Conservation (phyloP, 2,888 invertebrate genomes). For the Parascotia fuliginaria region DNA sequence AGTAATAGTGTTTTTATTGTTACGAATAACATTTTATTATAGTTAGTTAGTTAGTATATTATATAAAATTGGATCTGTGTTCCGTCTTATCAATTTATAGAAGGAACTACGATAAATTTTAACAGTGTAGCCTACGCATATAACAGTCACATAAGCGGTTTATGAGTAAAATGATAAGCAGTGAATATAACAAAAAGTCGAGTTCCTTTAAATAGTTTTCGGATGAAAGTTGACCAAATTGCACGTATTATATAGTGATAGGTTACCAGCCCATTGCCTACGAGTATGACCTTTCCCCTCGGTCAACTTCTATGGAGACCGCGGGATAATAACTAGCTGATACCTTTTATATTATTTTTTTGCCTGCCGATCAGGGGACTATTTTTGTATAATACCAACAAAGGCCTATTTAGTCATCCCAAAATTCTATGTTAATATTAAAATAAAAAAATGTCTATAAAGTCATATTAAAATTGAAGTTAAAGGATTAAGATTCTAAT, state of each 20-base stretch:
- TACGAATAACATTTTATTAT: slow-evolving; percentile 10
- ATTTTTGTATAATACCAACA: slow-evolving; percentile 4
- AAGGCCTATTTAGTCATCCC: neutral
- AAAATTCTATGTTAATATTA: neutral
- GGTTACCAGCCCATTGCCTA: slow-evolving; percentile 7
- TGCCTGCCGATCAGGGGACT: neutral
- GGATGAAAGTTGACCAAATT: slow-evolving; percentile 6
- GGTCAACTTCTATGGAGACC: slow-evolving; percentile 13
- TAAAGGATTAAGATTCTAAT: neutral
- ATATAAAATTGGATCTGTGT: slow-evolving; percentile 6
- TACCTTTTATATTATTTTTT: slow-evolving; percentile 10
- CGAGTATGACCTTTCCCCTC: slow-evolving; percentile 13
- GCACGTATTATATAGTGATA: slow-evolving; percentile 2
- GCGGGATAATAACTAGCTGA: slow-evolving; percentile 14
- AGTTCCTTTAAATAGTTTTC: neutral
- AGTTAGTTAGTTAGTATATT: too few relatives aligned
- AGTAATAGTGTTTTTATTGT: slow-evolving; percentile 13
- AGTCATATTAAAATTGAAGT: too few relatives aligned
- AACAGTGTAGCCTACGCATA: neutral
- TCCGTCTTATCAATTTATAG: neutral
- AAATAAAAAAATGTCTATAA: too few relatives aligned
- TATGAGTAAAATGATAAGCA: neutral
- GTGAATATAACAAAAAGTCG: neutral
- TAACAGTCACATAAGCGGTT: neutral
- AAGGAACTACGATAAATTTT: neutral